Evolutionary conservation across 2,797 vertebrate species (phyloP), one percentile per base, ranked within the genome.

Genomic region (Amphiprion clarkii): DNA sequence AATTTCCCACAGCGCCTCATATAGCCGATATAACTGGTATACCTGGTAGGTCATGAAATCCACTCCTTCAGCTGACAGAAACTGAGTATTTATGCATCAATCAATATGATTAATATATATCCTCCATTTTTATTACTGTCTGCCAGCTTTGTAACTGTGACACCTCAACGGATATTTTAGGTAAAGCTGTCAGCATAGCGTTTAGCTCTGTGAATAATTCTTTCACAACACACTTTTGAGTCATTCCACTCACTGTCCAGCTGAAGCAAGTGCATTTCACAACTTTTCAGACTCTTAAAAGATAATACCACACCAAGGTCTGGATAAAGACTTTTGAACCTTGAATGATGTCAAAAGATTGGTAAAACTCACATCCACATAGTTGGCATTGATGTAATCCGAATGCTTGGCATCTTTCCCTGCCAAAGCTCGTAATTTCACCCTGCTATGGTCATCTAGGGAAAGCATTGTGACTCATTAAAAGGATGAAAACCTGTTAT

Each of bases 381-480:
- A 99, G 95, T 99, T 99, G 89, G 97, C 98, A 53, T 99, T 99
- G 92, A 99, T 99, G 94, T 99, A 99, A 94, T 99, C 98, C 23
- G 97, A 99, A 94, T 99, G 97, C 96, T 99, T 99, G 86, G 97
- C 96, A 88, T 99, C 98, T 90, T 99, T 99, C 84, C 98, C 97
- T 4, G 97, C 95, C 89, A 99, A 93, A 83, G 97, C 96, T 88
- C 97, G 95, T 86, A 99, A 90, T 90, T 99, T 99, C 93, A 99
- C 98, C 89, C 98, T 94, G 91, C 96, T 99, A 94, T 99, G 98
- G 95, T 99, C 98, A 95, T 99, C 98, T 99, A 25, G 44, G 51
- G 56, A 79, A 44, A 59, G 42, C 12, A 79, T 49, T 10, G 58
- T 58, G 48, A 81, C 78, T 88, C 74, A 88, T 67, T 65, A 48